Evolutionary conservation across 37 sponge, comb jelly and placozoan genomes (phyloP), one percentile per base, ranked within the genome.

Genomic region (Beroe ovata): DNA sequence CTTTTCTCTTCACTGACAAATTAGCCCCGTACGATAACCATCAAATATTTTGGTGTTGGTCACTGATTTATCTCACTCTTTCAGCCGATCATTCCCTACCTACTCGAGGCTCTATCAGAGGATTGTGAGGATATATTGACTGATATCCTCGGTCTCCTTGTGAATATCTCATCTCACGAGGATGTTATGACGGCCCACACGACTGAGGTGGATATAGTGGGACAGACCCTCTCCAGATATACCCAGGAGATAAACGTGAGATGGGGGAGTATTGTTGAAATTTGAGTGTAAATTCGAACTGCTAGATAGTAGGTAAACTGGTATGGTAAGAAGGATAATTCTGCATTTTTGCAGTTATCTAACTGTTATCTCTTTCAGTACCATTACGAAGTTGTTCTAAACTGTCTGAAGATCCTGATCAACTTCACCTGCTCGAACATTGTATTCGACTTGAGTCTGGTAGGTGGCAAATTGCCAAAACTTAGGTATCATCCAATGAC

Each of bases 221-320:
- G 36, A 4, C 69, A 66, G 35, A 66, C 30, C 4, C 69, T 66
- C 35, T 66, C 69, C 16, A 25, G 14, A 25, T 66, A 66, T 16
- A 66, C 69, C 25, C 69, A 25, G 16, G 36, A 66, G 16, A 66
- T 66, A 2, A 66, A 66, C 34, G 69, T 66, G 34, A 66, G 69
- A 14, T 26, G 33, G 14, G 33, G 25, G 69, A 29, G 29, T 62
- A 6, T 62, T 20, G 6, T 21, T 62, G 23, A n/a, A n/a, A n/a
- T n/a, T n/a, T n/a, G n/a, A n/a, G n/a, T n/a, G n/a, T n/a, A n/a
- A n/a, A n/a, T n/a, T n/a, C n/a, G n/a, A n/a, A n/a, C n/a, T n/a
- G n/a, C n/a, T n/a, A n/a, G n/a, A n/a, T n/a, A n/a, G n/a, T n/a
- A n/a, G n/a, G n/a, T n/a, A n/a, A n/a, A n/a, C n/a, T n/a, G n/a